A percentile compares a stretch with the other conserved stretches of the same genome.
These are phyloP conservation scores for Trichomalopsis sarcophagae DNA, from an alignment of 1,140 invertebrate genomes.

Conservation along the genomic window DNA sequence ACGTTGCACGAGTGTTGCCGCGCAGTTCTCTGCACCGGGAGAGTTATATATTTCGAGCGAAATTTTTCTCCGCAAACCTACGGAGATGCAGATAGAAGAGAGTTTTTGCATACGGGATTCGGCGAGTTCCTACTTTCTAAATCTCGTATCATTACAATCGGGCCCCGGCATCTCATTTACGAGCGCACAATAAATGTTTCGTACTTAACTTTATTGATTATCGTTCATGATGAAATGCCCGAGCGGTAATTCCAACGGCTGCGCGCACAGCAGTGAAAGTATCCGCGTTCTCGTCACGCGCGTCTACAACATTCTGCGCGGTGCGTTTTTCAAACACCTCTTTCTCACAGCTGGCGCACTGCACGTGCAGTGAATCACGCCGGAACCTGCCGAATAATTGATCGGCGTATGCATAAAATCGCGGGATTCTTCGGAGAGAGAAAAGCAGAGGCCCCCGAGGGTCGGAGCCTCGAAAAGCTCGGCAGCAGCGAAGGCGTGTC, in stretches of 20 bases:
- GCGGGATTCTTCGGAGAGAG: background rate
- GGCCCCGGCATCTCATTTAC: conserved; percentile 36
- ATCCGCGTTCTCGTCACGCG: background rate
- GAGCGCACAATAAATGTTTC: conserved; percentile 28
- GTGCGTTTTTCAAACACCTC: background rate
- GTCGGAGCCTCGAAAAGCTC: background rate
- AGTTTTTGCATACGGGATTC: background rate
- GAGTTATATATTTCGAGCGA: background rate
- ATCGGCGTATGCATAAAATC: background rate
- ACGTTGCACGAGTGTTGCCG: too few relatives aligned
- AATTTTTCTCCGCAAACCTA: background rate
- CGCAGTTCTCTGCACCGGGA: background rate
- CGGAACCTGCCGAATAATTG: too few relatives aligned
- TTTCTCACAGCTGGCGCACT: background rate
- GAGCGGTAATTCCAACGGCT: conserved; percentile 2
- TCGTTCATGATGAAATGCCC: conserved; percentile 13
- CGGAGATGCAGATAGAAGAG: background rate
- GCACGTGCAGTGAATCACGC: too few relatives aligned
- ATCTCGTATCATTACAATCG: conserved; percentile 19
- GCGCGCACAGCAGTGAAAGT: conserved; percentile 9
- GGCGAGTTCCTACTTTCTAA: conserved; percentile 33
- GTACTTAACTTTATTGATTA: conserved; percentile 31
- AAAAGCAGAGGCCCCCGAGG: too few relatives aligned
- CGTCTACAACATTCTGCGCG: background rate
- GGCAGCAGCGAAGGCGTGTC: background rate